Percentiles rank a stretch among this genome's conserved stretches.
These are phyloP conservation scores for Alligator mississippiensis DNA, from an alignment of 2,113 vertebrate genomes.

Conservation along the genomic window DNA sequence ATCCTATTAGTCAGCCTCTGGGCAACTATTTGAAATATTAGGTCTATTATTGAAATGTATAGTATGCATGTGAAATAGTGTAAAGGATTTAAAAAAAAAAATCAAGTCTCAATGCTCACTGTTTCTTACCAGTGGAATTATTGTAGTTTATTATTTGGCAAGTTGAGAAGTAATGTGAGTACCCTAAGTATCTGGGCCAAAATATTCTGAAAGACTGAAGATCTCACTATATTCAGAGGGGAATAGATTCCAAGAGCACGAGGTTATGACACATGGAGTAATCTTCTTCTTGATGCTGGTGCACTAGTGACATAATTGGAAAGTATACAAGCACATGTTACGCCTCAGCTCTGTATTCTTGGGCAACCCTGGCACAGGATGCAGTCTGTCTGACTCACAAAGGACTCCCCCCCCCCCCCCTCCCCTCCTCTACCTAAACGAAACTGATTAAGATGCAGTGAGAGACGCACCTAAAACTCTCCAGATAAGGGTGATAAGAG, in stretches of 20 bases:
- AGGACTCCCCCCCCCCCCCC: no score
- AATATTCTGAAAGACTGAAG: background rate
- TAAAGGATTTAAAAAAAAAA: background rate
- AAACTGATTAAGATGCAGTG: no score
- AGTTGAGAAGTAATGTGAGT: background rate
- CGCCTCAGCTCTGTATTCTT: no score
- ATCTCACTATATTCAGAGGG: accelerated
- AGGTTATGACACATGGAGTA: background rate
- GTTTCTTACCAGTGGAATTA: background rate
- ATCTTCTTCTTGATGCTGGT: background rate
- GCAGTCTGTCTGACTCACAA: no score
- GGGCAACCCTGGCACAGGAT: no score
- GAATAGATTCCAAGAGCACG: background rate
- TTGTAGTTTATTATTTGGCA: background rate
- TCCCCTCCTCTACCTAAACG: no score
- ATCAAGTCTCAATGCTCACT: background rate
- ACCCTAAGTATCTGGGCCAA: background rate
- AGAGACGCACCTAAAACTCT: no score
- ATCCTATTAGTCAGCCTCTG: background rate
- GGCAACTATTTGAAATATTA: background rate
- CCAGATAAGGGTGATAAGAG: no score
- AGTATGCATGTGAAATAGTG: background rate
- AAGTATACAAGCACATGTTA: background rate
- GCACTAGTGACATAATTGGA: accelerated
- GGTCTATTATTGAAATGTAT: background rate